Evolutionary conservation across 2,888 invertebrate species (phyloP).

Genomic region (Buathra laborator): DNA sequence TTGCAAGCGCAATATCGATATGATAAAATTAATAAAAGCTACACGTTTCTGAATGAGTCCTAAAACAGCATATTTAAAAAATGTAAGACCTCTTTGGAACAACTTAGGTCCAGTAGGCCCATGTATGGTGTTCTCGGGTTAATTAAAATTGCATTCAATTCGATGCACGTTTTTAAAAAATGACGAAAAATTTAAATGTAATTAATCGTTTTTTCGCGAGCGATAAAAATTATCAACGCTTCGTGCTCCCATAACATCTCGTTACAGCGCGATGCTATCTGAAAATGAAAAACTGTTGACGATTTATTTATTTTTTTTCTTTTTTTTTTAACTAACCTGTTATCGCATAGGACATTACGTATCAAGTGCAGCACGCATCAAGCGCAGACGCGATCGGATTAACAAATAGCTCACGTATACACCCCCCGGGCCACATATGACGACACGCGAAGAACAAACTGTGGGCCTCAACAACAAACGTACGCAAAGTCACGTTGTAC

Average conservation of each 20-base stretch:
- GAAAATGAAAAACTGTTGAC: not conserved
- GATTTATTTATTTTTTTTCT: slow-evolving; percentile 1
- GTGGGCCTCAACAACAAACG: slow-evolving; percentile 1
- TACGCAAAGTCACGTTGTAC: slow-evolving; percentile 39
- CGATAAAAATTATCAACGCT: not conserved
- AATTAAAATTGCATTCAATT: too few species aligned
- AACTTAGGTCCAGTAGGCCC: too few species aligned
- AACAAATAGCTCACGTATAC: slow-evolving; percentile 18
- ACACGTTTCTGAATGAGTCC: too few species aligned
- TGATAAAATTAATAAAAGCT: too few species aligned
- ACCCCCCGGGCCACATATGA: not conserved
- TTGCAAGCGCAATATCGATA: too few species aligned
- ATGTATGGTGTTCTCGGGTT: not conserved
- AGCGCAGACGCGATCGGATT: slow-evolving; percentile 36
- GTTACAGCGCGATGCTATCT: not conserved
- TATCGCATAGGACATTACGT: slow-evolving; percentile 45
- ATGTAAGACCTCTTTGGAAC: too few species aligned
- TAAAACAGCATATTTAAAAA: too few species aligned
- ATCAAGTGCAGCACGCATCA: slow-evolving; percentile 23
- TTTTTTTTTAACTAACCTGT: slow-evolving; percentile 57
- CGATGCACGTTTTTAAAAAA: too few species aligned
- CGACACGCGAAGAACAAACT: slow-evolving; percentile 5
- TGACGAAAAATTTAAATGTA: too few species aligned
- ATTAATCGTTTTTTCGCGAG: not conserved
- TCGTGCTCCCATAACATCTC: not conserved